Evolutionary conservation across 2,888 invertebrate genomes (phyloP).

Genomic region (Parthenolecanium corni): DNA sequence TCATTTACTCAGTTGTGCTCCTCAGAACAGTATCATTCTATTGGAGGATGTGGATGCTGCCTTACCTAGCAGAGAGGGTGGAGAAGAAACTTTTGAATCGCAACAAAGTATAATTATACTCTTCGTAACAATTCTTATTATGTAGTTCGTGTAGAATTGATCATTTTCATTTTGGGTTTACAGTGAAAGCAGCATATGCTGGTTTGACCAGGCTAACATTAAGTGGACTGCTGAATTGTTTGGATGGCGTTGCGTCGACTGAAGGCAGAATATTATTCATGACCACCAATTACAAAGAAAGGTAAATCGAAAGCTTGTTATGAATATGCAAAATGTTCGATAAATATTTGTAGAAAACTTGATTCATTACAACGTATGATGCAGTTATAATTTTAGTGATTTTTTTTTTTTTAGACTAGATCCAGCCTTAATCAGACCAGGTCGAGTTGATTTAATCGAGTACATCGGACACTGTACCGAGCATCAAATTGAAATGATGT

Average conservation of each 20-base stretch:
- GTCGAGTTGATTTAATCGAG: conserved; percentile 85
- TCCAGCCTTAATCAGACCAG: conserved; percentile 88
- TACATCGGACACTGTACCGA: conserved; percentile 64
- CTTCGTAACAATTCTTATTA: too few relatives aligned
- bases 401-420: conserved; percentile 78
- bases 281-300: conserved; percentile 97
- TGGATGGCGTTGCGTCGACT: conserved; percentile 96
- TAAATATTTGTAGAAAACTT: too few relatives aligned
- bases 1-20: conserved; percentile 83
- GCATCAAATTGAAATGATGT: conserved; percentile 77
- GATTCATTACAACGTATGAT: too few relatives aligned
- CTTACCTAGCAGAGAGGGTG: conserved; percentile 49
- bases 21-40: conserved; percentile 54
- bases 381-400: too few relatives aligned
- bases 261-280: conserved; percentile 97
- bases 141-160: too few relatives aligned
- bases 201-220: conserved; percentile 91
- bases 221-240: conserved; percentile 90
- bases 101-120: conserved; percentile 38
- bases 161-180: too few relatives aligned
- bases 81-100: conserved; percentile 45
- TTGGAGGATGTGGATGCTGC: conserved; percentile 61
- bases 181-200: conserved; percentile 54
- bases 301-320: too few relatives aligned
- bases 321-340: too few relatives aligned